Conservation (phyloP, 2,888 invertebrate species). For the Lasioglossum vierecki region DNA sequence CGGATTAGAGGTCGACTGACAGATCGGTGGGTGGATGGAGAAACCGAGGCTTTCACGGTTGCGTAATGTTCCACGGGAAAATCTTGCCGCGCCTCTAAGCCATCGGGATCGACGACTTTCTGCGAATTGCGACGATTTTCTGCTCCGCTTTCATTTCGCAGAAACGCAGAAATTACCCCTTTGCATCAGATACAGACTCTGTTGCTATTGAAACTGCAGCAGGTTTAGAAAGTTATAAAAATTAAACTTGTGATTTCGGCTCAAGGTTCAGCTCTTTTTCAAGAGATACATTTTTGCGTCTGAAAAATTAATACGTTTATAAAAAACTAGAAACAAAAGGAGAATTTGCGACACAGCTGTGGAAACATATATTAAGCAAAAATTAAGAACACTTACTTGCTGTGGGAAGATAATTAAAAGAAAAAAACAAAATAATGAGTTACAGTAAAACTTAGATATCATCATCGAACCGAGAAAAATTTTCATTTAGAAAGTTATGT, state of each 20-base stretch:
- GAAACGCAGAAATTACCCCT: not conserved
- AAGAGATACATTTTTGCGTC: no score
- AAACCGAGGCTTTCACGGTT: conserved; percentile 62
- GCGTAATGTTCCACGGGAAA: conserved; percentile 43
- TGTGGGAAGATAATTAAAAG: no score
- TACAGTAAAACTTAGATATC: no score
- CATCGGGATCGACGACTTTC: conserved; percentile 26
- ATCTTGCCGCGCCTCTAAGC: conserved; percentile 37
- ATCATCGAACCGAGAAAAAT: no score
- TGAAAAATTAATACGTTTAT: no score
- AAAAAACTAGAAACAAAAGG: no score
- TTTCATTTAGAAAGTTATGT: not conserved
- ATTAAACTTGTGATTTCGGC: no score
- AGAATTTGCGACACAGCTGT: no score
- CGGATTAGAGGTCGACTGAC: conserved; percentile 73
- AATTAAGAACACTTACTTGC: no score
- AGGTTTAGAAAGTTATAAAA: not conserved
- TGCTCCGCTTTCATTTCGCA: not conserved
- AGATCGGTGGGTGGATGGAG: conserved; percentile 59
- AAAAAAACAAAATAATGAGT: no score
- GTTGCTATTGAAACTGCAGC: not conserved
- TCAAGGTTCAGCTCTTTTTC: no score
- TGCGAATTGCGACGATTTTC: conserved; percentile 19
- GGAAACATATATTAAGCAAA: no score
- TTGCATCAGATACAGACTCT: not conserved